These are phyloP conservation scores for Montipora capricornis DNA, from an alignment of 64 coral and sea anemone genomes.

Conservation along the genomic window DNA sequence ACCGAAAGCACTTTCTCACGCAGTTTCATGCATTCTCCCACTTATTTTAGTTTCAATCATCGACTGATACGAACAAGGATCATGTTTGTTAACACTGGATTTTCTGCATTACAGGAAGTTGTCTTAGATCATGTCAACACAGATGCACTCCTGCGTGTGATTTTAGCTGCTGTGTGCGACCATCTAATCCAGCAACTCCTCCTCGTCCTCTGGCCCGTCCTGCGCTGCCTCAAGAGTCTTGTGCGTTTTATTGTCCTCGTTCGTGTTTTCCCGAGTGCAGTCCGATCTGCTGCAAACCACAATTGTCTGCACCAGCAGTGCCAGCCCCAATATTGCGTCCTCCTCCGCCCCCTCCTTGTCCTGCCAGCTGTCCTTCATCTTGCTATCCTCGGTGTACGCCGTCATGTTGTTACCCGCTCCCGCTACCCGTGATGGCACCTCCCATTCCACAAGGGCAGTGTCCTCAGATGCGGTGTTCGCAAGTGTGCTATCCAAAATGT, in stretches of 20 bases:
- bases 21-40: background rate
- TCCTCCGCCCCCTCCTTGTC: conserved; percentile 77
- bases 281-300: conserved; percentile 77
- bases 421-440: background rate
- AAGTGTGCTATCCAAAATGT: conserved; percentile 52
- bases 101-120: conserved; percentile 42
- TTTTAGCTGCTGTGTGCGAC: conserved; percentile 74
- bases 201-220: background rate
- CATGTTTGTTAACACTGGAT: background rate
- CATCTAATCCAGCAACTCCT: background rate
- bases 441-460: conserved; percentile 23
- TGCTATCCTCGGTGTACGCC: conserved; percentile 82
- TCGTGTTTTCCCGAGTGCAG: conserved; percentile 80
- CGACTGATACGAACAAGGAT: background rate
- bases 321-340: conserved; percentile 52
- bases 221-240: conserved; percentile 41
- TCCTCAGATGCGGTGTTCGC: conserved; percentile 27
- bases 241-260: conserved; percentile 88
- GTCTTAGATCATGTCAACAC: conserved; percentile 62
- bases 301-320: conserved; percentile 75
- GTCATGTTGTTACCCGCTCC: conserved; percentile 62
- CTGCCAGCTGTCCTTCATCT: conserved; percentile 52
- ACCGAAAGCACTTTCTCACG: background rate
- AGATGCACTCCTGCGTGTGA: conserved; percentile 84
- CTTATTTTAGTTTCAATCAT: background rate